These are phyloP conservation scores for Cheilosia urbana DNA, from an alignment of 2,888 invertebrate genomes.

Conservation along the genomic window DNA sequence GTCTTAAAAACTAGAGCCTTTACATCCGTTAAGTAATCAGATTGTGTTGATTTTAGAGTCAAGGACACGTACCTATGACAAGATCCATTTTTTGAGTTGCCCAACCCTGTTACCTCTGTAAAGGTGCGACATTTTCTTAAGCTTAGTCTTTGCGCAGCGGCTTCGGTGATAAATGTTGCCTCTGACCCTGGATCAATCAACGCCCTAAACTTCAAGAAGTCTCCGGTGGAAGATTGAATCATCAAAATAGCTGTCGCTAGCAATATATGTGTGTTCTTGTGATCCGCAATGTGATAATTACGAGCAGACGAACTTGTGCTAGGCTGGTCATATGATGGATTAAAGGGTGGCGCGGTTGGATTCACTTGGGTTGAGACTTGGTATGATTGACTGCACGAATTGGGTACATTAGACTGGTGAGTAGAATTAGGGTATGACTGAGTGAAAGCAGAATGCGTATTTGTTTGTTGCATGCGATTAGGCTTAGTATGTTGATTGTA, in stretches of 20 bases:
- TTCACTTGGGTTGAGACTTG: constrained; percentile 7
- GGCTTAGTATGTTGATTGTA: not conserved
- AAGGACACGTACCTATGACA: constrained; percentile 4
- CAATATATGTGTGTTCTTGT: not conserved
- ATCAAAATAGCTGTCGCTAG: constrained; percentile 7
- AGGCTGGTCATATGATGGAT: not conserved
- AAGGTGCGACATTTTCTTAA: not conserved
- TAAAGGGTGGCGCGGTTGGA: not conserved
- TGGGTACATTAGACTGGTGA: not conserved
- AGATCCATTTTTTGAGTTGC: not conserved
- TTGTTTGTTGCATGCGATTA: not conserved
- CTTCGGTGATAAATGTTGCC: too few relatives aligned
- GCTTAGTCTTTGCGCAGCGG: too few relatives aligned
- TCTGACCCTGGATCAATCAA: too few relatives aligned
- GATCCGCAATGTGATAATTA: not conserved
- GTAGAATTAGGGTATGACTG: not conserved
- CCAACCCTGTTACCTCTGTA: constrained; percentile 4
- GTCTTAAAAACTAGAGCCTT: constrained; percentile 13
- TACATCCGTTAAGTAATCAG: not conserved
- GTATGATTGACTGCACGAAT: not conserved
- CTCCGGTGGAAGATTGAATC: too few relatives aligned
- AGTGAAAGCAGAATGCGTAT: not conserved
- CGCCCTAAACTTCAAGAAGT: too few relatives aligned
- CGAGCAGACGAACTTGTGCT: not conserved
- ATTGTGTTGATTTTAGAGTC: constrained; percentile 4